These are phyloP conservation scores for Beris morrisii DNA, from an alignment of 2,888 invertebrate genomes.

Conservation along the genomic window DNA sequence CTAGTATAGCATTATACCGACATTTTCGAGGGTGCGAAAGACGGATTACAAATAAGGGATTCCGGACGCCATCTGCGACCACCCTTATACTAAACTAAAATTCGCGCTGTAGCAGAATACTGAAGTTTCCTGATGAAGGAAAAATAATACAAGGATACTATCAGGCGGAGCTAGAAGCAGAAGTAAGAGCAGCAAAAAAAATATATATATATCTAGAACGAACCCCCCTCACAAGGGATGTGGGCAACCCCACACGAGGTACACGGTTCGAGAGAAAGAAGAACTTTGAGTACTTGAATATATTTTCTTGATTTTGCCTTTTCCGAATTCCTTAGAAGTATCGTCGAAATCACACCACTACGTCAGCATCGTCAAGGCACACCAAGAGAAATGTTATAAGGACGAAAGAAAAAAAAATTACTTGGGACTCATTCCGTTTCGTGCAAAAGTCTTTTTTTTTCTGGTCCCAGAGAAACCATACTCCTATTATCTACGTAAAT, in stretches of 20 bases:
- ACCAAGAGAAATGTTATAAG: slow-evolving; percentile 16
- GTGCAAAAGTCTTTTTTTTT: slow-evolving; percentile 12
- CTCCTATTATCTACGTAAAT: slow-evolving; percentile 30
- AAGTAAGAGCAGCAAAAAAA: too few species aligned
- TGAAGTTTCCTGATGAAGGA: slow-evolving; percentile 23
- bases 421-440: slow-evolving; percentile 23
- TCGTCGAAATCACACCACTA: slow-evolving; percentile 35
- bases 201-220: too few species aligned
- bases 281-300: slow-evolving; percentile 38
- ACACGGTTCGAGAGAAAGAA: neutral
- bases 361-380: slow-evolving; percentile 29
- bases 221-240: too few species aligned
- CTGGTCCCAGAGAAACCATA: slow-evolving; percentile 15
- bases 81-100: slow-evolving; percentile 41
- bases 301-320: slow-evolving; percentile 35
- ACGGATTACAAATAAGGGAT: slow-evolving; percentile 47
- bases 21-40: slow-evolving; percentile 46
- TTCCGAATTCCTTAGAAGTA: slow-evolving; percentile 33
- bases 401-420: slow-evolving; percentile 19
- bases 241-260: too few species aligned
- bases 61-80: slow-evolving; percentile 45
- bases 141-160: slow-evolving; percentile 28
- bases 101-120: slow-evolving; percentile 17
- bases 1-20: slow-evolving; percentile 40
- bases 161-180: too few species aligned